Base-by-base conservation (phyloP, 2,888 invertebrate species). In the Tridacna crocea region DNA sequence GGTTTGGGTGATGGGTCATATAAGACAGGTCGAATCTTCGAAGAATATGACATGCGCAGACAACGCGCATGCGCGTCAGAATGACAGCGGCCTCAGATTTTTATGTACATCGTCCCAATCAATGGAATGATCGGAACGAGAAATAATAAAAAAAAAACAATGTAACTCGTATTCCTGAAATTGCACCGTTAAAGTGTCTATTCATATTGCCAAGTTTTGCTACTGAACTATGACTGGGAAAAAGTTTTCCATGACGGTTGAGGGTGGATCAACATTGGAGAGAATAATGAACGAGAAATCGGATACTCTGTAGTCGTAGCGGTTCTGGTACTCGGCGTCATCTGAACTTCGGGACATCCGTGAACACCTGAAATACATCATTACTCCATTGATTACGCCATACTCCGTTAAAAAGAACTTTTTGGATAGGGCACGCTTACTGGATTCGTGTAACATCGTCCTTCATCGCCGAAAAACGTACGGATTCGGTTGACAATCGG, bases 201-300 rank as follows among this genome's bases (percentile, higher is more conserved):
- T 15, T 1, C 17, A 55, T 55, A 55, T 10, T 55, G 36, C 36
- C 36, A 36, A 36, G 55, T 17, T 60, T 11, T 65, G 17, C 26
- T 77, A 83, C 24, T 72, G 46, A 3, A 86, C 73, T 19, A 81
- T 82, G 17, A 86, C 82, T 0, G 86, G 83, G 27, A 82, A 86
- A 68, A 82, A 86, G 51, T 83, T 75, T 13, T 82, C 83, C 66
- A 70, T 80, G 12, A 72, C 86, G 2, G 77, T 63, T 17, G 86
- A 70, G 0, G 86, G 68, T n/a, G 86, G 86, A 65, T 86, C 83
- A 3, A 58, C n/a, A 24, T 80, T 79, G 12, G 86, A 82, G 15
- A 82, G 68, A 13, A 86, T 72, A 19, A 80, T 72, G 11, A 86
- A 79, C 47, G 78, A 63, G 63, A 81, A 86, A 24, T 82, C 77